These are phyloP conservation scores for Trachops cirrhosus DNA, from an alignment of 2,797 vertebrate species.

Conservation along the genomic window DNA sequence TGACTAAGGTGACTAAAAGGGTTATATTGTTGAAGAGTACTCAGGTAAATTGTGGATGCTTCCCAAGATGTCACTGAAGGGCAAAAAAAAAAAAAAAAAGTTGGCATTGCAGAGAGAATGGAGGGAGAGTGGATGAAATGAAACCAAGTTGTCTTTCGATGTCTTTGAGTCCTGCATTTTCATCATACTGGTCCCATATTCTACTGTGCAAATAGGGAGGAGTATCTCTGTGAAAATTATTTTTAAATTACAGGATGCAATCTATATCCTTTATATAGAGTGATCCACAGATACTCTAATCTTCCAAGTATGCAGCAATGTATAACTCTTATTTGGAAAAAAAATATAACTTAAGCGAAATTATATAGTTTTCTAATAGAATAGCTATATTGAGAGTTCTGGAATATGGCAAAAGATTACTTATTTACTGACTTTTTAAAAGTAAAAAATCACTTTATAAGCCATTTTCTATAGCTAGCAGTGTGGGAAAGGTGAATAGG, in stretches of 20 bases:
- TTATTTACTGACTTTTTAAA: conserved; percentile 18
- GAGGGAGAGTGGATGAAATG: background rate
- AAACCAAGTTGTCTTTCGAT: background rate
- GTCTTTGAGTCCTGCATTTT: background rate
- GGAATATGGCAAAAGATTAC: background rate
- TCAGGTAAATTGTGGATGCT: background rate
- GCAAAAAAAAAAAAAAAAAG: background rate
- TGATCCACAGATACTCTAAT: background rate
- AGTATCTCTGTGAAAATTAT: background rate
- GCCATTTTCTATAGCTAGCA: background rate
- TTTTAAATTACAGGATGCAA: background rate
- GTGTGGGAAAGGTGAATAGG: conserved; percentile 62
- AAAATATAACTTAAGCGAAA: background rate
- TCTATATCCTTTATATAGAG: background rate
- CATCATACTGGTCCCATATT: background rate
- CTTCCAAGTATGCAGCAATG: background rate
- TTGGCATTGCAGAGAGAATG: background rate
- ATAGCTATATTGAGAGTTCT: background rate
- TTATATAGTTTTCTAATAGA: background rate
- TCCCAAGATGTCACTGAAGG: background rate
- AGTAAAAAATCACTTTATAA: conserved; percentile 11
- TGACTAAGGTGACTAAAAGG: background rate
- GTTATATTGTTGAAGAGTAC: background rate
- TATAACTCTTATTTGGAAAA: background rate
- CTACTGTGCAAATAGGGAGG: background rate